phyloP scores from a whole-genome alignment of 2,888 invertebrate genomes.

The Tinea pellionella region DNA sequence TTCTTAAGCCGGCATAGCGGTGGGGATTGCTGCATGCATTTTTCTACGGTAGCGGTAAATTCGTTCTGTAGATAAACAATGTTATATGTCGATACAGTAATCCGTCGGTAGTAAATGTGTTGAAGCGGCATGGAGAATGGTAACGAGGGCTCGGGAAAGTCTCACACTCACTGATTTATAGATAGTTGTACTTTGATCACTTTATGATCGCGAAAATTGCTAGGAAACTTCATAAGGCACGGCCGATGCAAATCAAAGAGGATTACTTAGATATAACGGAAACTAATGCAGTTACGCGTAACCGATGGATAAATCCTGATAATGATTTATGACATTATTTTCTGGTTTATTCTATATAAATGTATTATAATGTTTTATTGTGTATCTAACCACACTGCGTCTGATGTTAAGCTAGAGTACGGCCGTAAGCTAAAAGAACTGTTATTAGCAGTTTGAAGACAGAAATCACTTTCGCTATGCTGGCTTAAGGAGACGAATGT shows the following conservation, averaged over 20 bases:
- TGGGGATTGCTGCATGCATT: too few relatives aligned
- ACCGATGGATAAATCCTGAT: constrained; percentile 8
- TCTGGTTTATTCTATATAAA: background rate
- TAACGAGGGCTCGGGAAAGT: constrained; percentile 52
- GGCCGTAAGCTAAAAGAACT: too few relatives aligned
- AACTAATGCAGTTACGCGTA: constrained; percentile 7
- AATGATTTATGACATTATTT: constrained; percentile 11
- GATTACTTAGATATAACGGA: constrained; percentile 10
- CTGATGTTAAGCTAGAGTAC: too few relatives aligned
- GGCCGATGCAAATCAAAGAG: constrained; percentile 45
- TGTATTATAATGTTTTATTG: too few relatives aligned
- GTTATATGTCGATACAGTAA: too few relatives aligned
- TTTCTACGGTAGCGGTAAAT: too few relatives aligned
- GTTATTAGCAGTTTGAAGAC: too few relatives aligned
- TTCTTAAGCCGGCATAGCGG: too few relatives aligned
- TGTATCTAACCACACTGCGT: too few relatives aligned
- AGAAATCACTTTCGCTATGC: too few relatives aligned
- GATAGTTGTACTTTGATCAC: constrained; percentile 59
- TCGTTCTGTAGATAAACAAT: too few relatives aligned
- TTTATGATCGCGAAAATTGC: constrained; percentile 63
- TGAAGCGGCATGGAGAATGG: constrained; percentile 40
- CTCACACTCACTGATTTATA: constrained; percentile 45
- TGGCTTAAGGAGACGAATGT: too few relatives aligned
- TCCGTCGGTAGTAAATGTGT: background rate
- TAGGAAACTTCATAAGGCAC: constrained; percentile 55